phyloP scores from a whole-genome alignment of 2,797 vertebrate species.

The Trematomus bernacchii region DNA sequence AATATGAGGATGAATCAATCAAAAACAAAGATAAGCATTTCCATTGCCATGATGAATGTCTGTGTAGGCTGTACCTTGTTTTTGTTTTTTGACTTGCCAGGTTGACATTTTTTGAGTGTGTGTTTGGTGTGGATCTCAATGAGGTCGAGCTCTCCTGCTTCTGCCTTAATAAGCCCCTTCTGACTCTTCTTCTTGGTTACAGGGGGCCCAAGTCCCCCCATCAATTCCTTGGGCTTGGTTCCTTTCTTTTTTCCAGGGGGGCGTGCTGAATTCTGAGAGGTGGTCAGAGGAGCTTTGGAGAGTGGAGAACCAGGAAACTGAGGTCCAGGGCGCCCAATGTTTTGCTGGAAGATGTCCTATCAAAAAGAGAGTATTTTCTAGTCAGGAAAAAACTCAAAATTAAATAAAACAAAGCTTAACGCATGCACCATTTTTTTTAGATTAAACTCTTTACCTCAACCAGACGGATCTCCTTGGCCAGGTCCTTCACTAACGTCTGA shows the following conservation, averaged over 20 bases:
- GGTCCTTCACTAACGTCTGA: constrained; percentile 91
- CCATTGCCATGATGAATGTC: neutral
- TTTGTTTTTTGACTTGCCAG: constrained; percentile 85
- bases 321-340: constrained; percentile 88
- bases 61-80: constrained; percentile 76
- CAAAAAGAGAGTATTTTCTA: constrained; percentile 23
- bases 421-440: neutral
- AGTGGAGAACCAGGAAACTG: constrained; percentile 87
- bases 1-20: neutral
- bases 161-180: constrained; percentile 85
- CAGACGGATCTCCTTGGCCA: constrained; percentile 94
- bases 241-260: constrained; percentile 91
- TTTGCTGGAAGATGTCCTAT: constrained; percentile 94
- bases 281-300: constrained; percentile 81
- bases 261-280: constrained; percentile 83
- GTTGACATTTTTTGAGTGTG: constrained; percentile 88
- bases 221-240: constrained; percentile 87
- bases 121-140: constrained; percentile 90
- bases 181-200: constrained; percentile 87
- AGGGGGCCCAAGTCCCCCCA: constrained; percentile 66
- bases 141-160: constrained; percentile 87
- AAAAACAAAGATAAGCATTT: neutral
- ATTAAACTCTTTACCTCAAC: constrained; percentile 87
- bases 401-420: too few species aligned
- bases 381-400: neutral